Evolutionary conservation across 2,797 vertebrate species (phyloP), one percentile per base, ranked within the genome.

Genomic region (Poliocrania exsul): DNA sequence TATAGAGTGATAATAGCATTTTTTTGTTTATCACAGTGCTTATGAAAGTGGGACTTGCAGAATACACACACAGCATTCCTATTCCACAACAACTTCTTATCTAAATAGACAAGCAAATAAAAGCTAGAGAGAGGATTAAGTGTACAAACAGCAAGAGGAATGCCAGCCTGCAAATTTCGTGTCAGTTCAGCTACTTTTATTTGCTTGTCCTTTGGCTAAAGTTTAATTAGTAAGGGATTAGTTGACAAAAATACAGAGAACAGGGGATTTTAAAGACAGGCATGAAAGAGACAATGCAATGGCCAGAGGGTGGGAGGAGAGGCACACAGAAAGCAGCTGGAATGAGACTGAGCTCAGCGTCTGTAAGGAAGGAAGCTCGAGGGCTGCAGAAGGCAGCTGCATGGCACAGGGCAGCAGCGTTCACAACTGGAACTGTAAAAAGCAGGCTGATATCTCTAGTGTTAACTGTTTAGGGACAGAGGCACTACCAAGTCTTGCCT

Each of bases 141-240:
- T 38, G 42, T 19, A 53, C 26, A 87, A 70, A 73, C 51, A 92
- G 62, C 33, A 92, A 82, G 50, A 25, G 16, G 24, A 78, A 56
- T 35, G 74, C 57, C 17, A 81, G 49, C 28, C 1, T 16, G 28
- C 12, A 90, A 71, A 83, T 81, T 83, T 74, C 35, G 57, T 33
- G 46, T 81, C 69, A 87, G 67, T 44, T 93, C 66, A 67, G 65
- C 33, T 81, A 78, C 54, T 75, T 90, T 57, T 50, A 29, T 74
- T 93, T 72, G 86, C 28, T 79, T 65, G 35, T 71, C 65, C 72
- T 88, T 61, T 64, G 42, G 72, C 73, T 42, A 74, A 69, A 87
- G 24, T 91, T 95, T 78, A 92, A 95, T 92, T 92, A 91, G 40
- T 46, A 71, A 77, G 49, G 40, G 74, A 73, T 91, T 95, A 82